Evolutionary conservation across 2,888 invertebrate genomes (phyloP).

Genomic region (Timema podura): DNA sequence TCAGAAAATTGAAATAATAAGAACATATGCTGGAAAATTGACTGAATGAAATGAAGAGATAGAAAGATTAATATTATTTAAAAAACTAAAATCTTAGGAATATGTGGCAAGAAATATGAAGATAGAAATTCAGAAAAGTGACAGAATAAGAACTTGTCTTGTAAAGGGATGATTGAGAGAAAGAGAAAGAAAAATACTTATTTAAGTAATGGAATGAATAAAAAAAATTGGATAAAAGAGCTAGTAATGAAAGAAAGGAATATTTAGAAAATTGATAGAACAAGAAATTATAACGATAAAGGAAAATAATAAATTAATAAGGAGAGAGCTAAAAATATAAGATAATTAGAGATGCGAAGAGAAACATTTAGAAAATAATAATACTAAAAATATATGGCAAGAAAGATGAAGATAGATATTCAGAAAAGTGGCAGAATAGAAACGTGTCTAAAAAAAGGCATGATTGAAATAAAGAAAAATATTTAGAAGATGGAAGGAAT

Average conservation of each 20-base stretch:
- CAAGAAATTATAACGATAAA: background rate
- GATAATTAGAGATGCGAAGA: background rate
- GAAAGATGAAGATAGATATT: background rate
- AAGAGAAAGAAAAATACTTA: background rate
- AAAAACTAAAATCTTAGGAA: too few species aligned
- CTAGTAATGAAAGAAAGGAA: background rate
- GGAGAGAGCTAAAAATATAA: background rate
- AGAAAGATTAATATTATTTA: too few species aligned
- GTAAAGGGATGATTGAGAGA: background rate
- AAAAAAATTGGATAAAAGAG: background rate
- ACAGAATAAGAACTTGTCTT: background rate
- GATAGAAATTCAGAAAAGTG: background rate
- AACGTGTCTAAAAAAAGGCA: background rate
- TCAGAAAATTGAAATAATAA: background rate
- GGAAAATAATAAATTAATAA: background rate
- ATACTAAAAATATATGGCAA: background rate
- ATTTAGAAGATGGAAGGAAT: too few species aligned
- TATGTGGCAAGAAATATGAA: too few species aligned
- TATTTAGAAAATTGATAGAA: background rate
- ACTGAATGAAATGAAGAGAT: too few species aligned
- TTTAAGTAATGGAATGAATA: background rate
- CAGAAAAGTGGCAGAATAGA: background rate
- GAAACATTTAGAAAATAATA: background rate
- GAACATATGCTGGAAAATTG: too few species aligned
- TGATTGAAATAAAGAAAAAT: background rate